Conservation (phyloP, 2,797 vertebrate genomes). For the Pseudopleuronectes americanus region DNA sequence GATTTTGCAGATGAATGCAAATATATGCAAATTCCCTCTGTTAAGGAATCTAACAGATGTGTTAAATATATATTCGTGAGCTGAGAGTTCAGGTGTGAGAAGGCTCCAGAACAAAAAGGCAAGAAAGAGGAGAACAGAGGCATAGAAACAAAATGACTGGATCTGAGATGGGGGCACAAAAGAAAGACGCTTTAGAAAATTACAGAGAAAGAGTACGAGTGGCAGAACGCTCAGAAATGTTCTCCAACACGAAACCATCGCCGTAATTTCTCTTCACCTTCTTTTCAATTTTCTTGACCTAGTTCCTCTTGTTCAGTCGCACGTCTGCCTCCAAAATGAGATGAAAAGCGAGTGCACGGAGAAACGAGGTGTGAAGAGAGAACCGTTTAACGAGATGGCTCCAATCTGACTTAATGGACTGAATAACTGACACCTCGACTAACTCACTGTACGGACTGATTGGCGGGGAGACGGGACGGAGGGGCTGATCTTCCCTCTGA, state of each 20-base stretch:
- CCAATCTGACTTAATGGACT: conserved; percentile 67
- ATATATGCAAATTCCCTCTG: background rate
- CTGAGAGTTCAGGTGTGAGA: conserved; percentile 2
- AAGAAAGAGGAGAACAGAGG: background rate
- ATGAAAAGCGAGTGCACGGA: conserved; percentile 22
- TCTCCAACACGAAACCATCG: conserved; percentile 16
- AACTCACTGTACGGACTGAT: conserved; percentile 50
- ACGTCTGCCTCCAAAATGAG: conserved; percentile 35
- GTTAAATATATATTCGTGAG: background rate
- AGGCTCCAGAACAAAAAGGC: background rate
- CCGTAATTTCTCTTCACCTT: conserved; percentile 6
- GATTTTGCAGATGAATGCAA: background rate
- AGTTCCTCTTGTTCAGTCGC: conserved; percentile 19
- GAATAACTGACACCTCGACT: conserved; percentile 65
- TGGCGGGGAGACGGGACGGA: conserved; percentile 29
- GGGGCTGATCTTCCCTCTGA: conserved; percentile 24
- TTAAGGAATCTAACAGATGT: background rate
- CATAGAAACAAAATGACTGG: background rate
- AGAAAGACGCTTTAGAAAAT: conserved; percentile 14
- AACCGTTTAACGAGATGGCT: conserved; percentile 61
- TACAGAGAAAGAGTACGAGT: background rate
- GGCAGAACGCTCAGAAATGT: background rate
- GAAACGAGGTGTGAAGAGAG: conserved; percentile 70
- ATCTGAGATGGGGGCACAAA: background rate
- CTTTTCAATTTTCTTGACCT: conserved; percentile 29